Conservation (phyloP, 2,113 vertebrate genomes). For the Phylloscopus trochilus region DNA sequence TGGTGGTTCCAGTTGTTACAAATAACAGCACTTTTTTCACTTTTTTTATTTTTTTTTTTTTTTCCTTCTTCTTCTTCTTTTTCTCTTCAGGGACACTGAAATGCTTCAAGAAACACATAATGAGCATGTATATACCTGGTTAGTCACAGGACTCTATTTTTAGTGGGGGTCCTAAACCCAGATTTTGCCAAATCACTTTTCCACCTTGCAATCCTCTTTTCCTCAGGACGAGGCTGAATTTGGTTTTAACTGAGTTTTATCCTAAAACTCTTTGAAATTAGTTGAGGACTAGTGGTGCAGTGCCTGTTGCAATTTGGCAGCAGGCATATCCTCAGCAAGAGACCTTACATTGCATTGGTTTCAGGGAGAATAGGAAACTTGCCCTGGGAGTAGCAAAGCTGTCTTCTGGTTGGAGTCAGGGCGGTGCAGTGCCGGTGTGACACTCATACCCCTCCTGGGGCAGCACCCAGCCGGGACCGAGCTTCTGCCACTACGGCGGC, state of each 20-base stretch:
- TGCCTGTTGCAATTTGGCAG: neutral
- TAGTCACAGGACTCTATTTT: neutral
- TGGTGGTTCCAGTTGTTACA: neutral
- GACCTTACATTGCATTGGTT: neutral
- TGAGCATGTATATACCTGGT: neutral
- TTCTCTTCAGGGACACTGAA: neutral
- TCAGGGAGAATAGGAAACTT: neutral
- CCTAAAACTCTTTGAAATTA: neutral
- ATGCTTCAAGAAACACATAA: neutral
- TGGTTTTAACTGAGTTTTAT: neutral
- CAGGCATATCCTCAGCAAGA: neutral
- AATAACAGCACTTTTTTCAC: neutral
- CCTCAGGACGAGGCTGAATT: neutral
- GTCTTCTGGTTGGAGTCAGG: neutral
- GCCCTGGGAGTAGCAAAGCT: neutral
- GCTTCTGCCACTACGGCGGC: neutral
- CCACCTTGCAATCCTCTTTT: neutral
- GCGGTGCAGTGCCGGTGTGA: accelerated
- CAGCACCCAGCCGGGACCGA: accelerated
- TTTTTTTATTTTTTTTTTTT: no score
- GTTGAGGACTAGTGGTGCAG: neutral
- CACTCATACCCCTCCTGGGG: accelerated
- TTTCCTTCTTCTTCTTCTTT: no score
- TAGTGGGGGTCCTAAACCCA: neutral
- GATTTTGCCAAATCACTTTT: neutral